Conservation (phyloP, 2,888 invertebrate genomes). For the Alentia gelatinosa region DNA sequence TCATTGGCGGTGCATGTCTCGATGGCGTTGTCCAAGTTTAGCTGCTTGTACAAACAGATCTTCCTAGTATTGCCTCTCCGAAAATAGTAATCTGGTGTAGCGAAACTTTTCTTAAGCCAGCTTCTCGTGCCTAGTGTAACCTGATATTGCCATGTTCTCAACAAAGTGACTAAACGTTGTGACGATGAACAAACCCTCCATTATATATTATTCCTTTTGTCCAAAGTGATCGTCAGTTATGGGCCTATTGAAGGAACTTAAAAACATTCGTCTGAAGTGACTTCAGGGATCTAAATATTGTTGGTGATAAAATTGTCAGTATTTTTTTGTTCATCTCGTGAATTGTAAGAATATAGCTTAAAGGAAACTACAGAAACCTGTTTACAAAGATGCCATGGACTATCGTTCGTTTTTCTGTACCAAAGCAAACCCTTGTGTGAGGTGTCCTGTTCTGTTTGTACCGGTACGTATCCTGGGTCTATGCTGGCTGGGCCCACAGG, state of each 20-base stretch:
- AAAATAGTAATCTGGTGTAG: no score
- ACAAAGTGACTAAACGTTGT: neutral
- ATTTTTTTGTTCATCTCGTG: neutral
- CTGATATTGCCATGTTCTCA: neutral
- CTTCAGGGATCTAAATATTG: constrained; percentile 21
- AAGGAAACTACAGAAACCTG: neutral
- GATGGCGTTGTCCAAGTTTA: no score
- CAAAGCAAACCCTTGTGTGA: neutral
- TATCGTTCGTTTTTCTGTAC: neutral
- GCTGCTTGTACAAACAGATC: no score
- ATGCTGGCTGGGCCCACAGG: neutral
- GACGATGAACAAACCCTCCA: neutral
- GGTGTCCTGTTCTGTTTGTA: neutral
- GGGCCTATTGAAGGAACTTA: neutral
- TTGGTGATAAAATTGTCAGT: neutral
- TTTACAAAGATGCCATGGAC: no score
- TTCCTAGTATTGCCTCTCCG: no score
- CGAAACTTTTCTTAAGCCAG: no score
- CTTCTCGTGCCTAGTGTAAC: neutral
- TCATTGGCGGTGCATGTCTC: no score
- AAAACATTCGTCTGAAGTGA: constrained; percentile 4
- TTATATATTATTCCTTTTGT: neutral
- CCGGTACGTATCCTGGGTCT: neutral
- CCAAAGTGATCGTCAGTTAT: constrained; percentile 10
- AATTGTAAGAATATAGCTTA: neutral